These are phyloP conservation scores for Aethes cnicana DNA, from an alignment of 2,888 invertebrate species.

Conservation along the genomic window DNA sequence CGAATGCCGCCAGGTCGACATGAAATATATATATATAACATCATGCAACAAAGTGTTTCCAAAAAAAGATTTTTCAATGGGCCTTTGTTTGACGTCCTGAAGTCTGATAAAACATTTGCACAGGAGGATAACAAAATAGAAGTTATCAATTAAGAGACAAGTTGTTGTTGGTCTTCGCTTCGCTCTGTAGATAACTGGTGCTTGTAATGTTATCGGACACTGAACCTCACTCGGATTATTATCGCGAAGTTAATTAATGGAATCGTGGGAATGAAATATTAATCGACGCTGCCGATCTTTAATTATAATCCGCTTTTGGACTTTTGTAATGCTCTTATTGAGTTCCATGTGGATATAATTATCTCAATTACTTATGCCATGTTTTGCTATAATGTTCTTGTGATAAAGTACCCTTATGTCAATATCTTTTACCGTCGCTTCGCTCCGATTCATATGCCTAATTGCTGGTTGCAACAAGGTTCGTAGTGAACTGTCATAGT, in stretches of 20 bases:
- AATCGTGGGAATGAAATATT: slow-evolving; percentile 29
- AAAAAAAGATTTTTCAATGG: too few species aligned
- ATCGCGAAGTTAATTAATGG: slow-evolving; percentile 26
- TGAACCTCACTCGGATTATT: slow-evolving; percentile 23
- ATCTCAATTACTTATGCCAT: too few species aligned
- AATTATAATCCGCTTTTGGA: slow-evolving; percentile 21
- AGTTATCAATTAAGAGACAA: slow-evolving; percentile 28
- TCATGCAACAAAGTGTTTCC: too few species aligned
- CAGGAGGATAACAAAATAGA: slow-evolving; percentile 1
- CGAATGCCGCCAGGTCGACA: too few species aligned
- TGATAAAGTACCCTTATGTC: too few species aligned
- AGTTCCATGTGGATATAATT: too few species aligned
- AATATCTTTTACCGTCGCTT: too few species aligned
- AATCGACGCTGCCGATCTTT: slow-evolving; percentile 21
- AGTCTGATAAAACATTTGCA: slow-evolving; percentile 8
- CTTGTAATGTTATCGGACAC: slow-evolving; percentile 26
- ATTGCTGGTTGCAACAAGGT: neutral
- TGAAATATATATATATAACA: too few species aligned
- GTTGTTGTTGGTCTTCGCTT: slow-evolving; percentile 11
- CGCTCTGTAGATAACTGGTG: slow-evolving; percentile 24
- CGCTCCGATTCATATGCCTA: too few species aligned
- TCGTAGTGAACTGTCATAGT: slow-evolving; percentile 9
- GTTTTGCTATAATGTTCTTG: too few species aligned
- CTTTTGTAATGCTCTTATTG: slow-evolving; percentile 14
- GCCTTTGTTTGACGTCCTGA: neutral